Evolutionary conservation across 2,797 vertebrate genomes (phyloP), one percentile per base, ranked within the genome.

Genomic region (Triplophysa bombifrons): DNA sequence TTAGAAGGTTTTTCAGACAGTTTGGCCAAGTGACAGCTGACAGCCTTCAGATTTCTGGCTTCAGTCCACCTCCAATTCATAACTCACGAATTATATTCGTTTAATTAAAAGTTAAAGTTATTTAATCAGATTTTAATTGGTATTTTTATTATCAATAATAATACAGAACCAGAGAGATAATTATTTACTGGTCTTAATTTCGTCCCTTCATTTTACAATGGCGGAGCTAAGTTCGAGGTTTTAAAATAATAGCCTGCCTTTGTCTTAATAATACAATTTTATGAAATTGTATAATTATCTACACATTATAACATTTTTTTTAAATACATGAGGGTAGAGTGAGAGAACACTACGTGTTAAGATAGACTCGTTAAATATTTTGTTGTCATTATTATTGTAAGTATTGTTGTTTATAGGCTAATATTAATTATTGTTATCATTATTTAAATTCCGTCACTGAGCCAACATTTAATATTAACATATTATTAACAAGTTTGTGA

Each of bases 401-500:
- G 9, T 68, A 68, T 68, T 48, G 46, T 22, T 68, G 17, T 9
- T 72, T 55, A 63, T 55, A 30, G 27, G 4, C 4, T 30, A 72
- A 41, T 72, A 65, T 20, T 38, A 30, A 38, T 19, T 46, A 46
- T 46, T 46, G 11, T 46, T 48, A 48, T 48, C 11, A 48, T 16
- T 13, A 48, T 64, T 41, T 86, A 85, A 83, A 83, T 77, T 86
- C 10, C 14, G 22, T 81, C 17, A 84, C 55, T 12, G 55, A 4
- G 22, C 20, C 11, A 58, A 58, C n/a, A 84, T 82, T 48, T 48
- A 74, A 83, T 87, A 72, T 27, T 16, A n/a, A 84, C 80, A 56
- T 48, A 76, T 76, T 76, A 74, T 74, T 69, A 74, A 74, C n/a
- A 68, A 56, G 30, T 46, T 74, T 74, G 41, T 80, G 60, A 82